phyloP scores from a whole-genome alignment of 2,888 invertebrate genomes.

The Perizoma affinitatum region DNA sequence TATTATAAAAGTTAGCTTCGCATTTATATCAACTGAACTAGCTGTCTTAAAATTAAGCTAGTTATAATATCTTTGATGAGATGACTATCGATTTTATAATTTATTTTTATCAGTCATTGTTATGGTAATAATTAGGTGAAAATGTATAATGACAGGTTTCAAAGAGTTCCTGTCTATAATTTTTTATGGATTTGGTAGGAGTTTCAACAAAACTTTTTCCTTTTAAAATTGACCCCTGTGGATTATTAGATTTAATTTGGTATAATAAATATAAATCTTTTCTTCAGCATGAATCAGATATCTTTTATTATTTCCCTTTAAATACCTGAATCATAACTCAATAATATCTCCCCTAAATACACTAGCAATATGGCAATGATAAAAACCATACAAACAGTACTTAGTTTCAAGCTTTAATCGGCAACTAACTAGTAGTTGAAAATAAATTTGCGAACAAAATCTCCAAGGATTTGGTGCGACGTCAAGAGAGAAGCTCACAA shows the following conservation, averaged over 20 bases:
- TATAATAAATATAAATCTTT: too few species aligned
- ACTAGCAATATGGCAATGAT: too few species aligned
- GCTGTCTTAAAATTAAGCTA: constrained; percentile 10
- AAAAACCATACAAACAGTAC: too few species aligned
- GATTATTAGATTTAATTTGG: not conserved
- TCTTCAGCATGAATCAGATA: too few species aligned
- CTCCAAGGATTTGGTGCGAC: too few species aligned
- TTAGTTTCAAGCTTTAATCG: too few species aligned
- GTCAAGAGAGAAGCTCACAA: too few species aligned
- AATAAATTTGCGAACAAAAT: too few species aligned
- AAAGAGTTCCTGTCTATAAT: constrained; percentile 9
- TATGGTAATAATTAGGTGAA: constrained; percentile 69
- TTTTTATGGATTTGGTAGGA: not conserved
- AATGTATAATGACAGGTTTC: constrained; percentile 60
- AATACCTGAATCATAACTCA: too few species aligned
- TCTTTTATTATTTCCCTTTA: too few species aligned
- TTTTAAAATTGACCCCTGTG: not conserved
- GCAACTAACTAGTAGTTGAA: too few species aligned
- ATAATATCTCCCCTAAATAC: too few species aligned
- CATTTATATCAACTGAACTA: constrained; percentile 3
- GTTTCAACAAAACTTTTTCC: not conserved
- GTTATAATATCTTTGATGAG: constrained; percentile 52
- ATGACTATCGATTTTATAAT: constrained; percentile 61
- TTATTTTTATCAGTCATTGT: constrained; percentile 59
- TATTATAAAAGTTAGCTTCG: not conserved